Conservation (phyloP, 2,113 vertebrate genomes). For the Atrichornis clamosus region DNA sequence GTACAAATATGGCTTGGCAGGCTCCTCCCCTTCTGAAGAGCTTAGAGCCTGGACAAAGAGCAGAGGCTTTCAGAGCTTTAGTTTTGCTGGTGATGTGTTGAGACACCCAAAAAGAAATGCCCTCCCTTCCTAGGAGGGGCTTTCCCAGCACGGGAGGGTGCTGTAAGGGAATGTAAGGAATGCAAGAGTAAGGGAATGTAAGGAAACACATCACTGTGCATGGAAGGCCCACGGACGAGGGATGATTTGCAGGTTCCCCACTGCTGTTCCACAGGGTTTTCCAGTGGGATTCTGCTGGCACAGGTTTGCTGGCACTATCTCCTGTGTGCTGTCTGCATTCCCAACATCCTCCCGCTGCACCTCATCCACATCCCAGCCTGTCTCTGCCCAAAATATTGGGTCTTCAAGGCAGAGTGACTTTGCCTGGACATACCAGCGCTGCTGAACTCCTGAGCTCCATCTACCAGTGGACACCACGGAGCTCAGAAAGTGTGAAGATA, state of each 20-base stretch:
- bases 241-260: not conserved
- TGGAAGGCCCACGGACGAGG: fast-evolving
- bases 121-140: not conserved
- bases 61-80: not conserved
- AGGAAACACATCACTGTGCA: not conserved
- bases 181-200: not conserved
- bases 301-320: not conserved
- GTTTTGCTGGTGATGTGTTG: not conserved
- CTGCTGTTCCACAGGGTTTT: not conserved
- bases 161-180: not conserved
- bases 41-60: not conserved
- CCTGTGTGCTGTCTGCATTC: not conserved
- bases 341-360: not conserved
- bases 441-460: fast-evolving
- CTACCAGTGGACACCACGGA: not conserved
- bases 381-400: not conserved
- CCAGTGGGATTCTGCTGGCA: not conserved
- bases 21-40: not conserved
- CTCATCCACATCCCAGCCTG: not conserved
- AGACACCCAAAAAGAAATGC: not conserved
- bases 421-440: not conserved
- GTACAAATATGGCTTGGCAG: not conserved
- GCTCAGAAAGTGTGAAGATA: not conserved
- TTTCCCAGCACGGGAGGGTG: not conserved
- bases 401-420: not conserved